Evolutionary conservation across 2,797 vertebrate species (phyloP), one percentile per base, ranked within the genome.

Genomic region (Geotria australis): DNA sequence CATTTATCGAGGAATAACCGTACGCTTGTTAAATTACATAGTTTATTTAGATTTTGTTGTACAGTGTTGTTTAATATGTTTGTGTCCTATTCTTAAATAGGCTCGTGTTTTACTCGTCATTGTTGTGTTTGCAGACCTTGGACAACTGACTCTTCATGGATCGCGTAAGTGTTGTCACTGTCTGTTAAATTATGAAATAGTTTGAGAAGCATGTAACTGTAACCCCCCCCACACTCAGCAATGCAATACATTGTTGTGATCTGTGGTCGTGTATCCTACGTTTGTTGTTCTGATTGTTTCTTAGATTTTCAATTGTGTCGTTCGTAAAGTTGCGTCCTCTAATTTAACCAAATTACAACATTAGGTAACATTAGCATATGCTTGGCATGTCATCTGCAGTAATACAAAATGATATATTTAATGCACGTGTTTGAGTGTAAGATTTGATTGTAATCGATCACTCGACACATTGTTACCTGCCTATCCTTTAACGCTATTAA

Each of bases 211-310:
- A 24, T 38, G 24, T 38, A 5, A 38, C 24, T 24, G 24, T 14
- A 59, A 10, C 5, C 24, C 47, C 46, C n/a, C 38, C 2, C 38
- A 8, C 57, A 13, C n/a, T 57, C 5, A 9, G 5, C 8, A 38
- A 65, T 48, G 70, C 58, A 45, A 57, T 57, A 70, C 61, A 57
- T 56, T 62, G 48, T n/a, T 46, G 14, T 47, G 9, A 14, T n/a
- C 48, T 38, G 10, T 46, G 9, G 13, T 47, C 24, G n/a, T 51
- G 15, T 38, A 38, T 38, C 38, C 6, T 38, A 24, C 38, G 38
- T 38, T 24, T 38, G 24, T 38, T 2, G 5, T 5, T 38, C 24
- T 5, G 24, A 24, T 38, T 38, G 5, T 53, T 12, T 7, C 14
- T 53, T 53, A 14, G 49, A 12, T 53, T 53, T 12, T 53, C 6